Conservation (phyloP, 2,797 vertebrate species). For the Halcyon chelicuti region DNA sequence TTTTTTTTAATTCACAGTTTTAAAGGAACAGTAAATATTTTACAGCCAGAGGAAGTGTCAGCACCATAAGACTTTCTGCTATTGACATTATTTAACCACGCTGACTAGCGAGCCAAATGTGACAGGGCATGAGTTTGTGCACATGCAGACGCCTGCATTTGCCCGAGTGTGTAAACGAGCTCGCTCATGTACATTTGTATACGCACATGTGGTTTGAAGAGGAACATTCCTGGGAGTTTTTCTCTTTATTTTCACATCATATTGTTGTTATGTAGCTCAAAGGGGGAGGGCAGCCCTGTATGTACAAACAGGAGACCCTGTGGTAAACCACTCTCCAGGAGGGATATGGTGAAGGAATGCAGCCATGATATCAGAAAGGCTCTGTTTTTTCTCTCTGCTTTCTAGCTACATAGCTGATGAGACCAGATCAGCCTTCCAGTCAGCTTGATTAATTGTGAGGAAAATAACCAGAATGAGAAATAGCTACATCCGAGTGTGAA, state of each 20-base stretch:
- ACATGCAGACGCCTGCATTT: background rate
- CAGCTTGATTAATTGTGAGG: background rate
- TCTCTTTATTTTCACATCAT: background rate
- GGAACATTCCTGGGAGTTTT: background rate
- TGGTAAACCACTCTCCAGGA: background rate
- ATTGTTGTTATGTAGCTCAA: slow-evolving; percentile 32
- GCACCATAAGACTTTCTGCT: slow-evolving; percentile 34
- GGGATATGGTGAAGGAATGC: background rate
- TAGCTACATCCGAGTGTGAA: background rate
- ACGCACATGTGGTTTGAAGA: background rate
- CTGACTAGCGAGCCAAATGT: background rate
- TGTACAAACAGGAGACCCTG: background rate
- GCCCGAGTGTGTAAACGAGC: background rate
- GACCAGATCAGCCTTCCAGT: slow-evolving; percentile 4
- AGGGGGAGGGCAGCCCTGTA: background rate
- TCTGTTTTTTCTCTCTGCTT: slow-evolving; percentile 25
- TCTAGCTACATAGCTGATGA: background rate
- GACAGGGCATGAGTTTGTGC: background rate
- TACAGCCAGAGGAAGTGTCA: slow-evolving; percentile 32
- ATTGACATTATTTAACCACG: background rate
- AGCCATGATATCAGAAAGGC: background rate
- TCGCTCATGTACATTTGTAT: background rate
- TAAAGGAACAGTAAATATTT: slow-evolving; percentile 66
- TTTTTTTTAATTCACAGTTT: slow-evolving; percentile 52
- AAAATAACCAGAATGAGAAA: background rate